These are phyloP conservation scores for Halictus rubicundus DNA, from an alignment of 1,140 invertebrate species.

Conservation along the genomic window DNA sequence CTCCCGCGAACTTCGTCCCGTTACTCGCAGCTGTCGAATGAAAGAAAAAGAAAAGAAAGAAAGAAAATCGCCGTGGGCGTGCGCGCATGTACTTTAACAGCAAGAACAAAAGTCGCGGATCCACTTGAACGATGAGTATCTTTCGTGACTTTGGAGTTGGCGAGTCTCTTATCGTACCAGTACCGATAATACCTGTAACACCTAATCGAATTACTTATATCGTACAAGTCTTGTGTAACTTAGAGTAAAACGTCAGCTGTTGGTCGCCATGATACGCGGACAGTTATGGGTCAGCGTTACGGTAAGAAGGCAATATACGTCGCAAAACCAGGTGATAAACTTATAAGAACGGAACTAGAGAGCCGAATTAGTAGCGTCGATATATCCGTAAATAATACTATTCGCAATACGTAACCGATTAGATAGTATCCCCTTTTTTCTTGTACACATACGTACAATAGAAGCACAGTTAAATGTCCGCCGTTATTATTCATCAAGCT, in stretches of 20 bases:
- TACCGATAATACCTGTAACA: slow-evolving; percentile 6
- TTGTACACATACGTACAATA: background rate
- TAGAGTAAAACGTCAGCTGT: slow-evolving; percentile 33
- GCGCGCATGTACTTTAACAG: background rate
- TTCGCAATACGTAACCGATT: slow-evolving; percentile 17
- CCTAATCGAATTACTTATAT: slow-evolving; percentile 42
- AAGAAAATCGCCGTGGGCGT: too few relatives aligned
- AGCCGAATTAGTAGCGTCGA: background rate
- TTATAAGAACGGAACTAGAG: slow-evolving; percentile 9
- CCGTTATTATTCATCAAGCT: too few relatives aligned
- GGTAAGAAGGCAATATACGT: slow-evolving; percentile 36
- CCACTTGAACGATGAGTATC: background rate
- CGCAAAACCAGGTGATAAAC: slow-evolving; percentile 16
- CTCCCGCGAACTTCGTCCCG: slow-evolving; percentile 4
- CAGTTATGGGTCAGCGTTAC: slow-evolving; percentile 39
- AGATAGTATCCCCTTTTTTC: slow-evolving; percentile 14
- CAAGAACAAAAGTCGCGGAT: background rate
- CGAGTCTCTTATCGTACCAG: slow-evolving; percentile 7
- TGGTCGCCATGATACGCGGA: slow-evolving; percentile 38
- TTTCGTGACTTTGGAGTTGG: slow-evolving; percentile 16
- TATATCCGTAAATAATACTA: slow-evolving; percentile 43
- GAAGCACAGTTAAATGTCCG: too few relatives aligned
- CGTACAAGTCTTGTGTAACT: slow-evolving; percentile 51
- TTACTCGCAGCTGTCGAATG: background rate
- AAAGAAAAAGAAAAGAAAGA: background rate